Base-by-base conservation (phyloP, 2,888 invertebrate genomes). In the Parelbella ahira region DNA sequence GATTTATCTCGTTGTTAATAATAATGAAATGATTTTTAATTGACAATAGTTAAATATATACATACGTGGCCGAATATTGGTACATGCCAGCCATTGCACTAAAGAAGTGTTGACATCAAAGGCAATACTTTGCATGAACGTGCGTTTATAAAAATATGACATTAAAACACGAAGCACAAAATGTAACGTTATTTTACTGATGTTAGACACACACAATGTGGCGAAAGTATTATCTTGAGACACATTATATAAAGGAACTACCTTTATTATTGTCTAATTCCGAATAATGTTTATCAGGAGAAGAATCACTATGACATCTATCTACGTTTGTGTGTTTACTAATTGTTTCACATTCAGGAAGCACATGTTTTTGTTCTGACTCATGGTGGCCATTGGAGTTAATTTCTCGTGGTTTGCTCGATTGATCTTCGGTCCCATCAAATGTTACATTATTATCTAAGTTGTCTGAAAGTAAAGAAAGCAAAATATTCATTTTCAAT, bases 281-380 rank as follows among this genome's bases (percentile, higher is more conserved):
- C 10, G 23, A 24, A 8, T 30, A 23, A 9, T 30, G 41, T 8
- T 18, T 20, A 21, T 33, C 23, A 23, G 6, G 6, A 12, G 6
- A 28, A 19, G 56, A 53, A 58, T 68, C 66, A 62, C 69, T 71
- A 53, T 60, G 68, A 62, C 66, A 69, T 61, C 69, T 75, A 77
- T 60, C 71, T 77, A 84, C 60, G 62, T 70, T 65, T 69, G 69
- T 53, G 66, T 65, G 48, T 59, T 78, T 72, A 50, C 54, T 60
- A 68, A 74, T 62, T 63, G 54, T 78, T 78, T 82, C 77, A 78
- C 79, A 72, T 53, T 62, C 53, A 50, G 82, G 80, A 79, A 82
- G 75, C 74, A 68, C 75, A 56, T 68, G 20, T 12, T 7, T 21
- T 21, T 28, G 15, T 10, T 24, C 11, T 8, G 7, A 24, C n/a